Base-by-base conservation (phyloP, 1,140 invertebrate species). In the Drosophila arawakana region DNA sequence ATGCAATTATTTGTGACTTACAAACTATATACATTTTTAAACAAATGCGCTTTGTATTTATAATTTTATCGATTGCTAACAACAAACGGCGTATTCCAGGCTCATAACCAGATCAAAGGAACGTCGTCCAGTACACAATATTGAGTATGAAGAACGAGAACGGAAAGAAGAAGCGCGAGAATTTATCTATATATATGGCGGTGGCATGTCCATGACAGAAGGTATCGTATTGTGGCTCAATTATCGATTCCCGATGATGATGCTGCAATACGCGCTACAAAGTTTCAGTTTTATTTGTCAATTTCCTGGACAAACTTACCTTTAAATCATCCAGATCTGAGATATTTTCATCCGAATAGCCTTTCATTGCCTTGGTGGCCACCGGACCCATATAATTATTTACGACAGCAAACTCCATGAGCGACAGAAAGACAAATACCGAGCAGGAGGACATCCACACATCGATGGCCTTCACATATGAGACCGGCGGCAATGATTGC, bases 371-470 rank as follows among this genome's bases (percentile, higher is more conserved):
- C 92, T 97, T 97, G 21, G 96, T 97, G 21, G 96, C 96, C 0
- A 97, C 94, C 0, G 96, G 96, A 0, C 97, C 97, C 96, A 98
- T 97, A 92, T 97, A 97, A 92, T 97, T 97, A 91, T 98, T 98
- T 21, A 98, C 97, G 1, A 98, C 95, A 1, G 97, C 97, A 91
- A 97, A 98, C 93, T 98, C 97, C 95, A 98, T 97, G 1, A 98
- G 93, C 0, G 97, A 97, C n/a, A 97, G 94, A 92, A 98, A 98
- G 3, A 98, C 97, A 91, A 98, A 98, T 15, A 98, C 96, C 15
- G 97, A 97, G 92, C 97, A 98, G 6, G 96, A 97, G 0, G 97
- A 97, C 97, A 98, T 98, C 96, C 97, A 98, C 0, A 98, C 95
- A 92, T 98, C 97, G 65, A 98, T 97, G 0, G 97, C 97, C 93